A percentile compares a stretch with the other conserved stretches of the same genome.
Evolutionary conservation across 1,140 invertebrate genomes (phyloP).

Genomic region (Tetragnatha versicolor): DNA sequence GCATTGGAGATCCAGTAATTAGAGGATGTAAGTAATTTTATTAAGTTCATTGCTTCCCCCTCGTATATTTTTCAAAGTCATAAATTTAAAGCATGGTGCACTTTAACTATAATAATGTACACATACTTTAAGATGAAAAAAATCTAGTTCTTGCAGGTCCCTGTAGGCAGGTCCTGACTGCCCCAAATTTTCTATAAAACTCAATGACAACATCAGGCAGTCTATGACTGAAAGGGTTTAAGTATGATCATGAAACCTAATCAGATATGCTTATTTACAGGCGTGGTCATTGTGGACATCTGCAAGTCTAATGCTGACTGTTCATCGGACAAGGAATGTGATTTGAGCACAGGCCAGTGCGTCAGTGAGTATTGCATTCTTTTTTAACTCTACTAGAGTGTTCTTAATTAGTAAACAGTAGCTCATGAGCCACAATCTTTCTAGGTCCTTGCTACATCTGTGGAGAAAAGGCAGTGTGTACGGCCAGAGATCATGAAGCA

Average conservation of each 20-base stretch:
- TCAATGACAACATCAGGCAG: too few species aligned
- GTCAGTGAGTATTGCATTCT: slow-evolving; percentile 56
- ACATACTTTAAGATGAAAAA: too few species aligned
- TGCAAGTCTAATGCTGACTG: slow-evolving; percentile 80
- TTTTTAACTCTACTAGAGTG: not conserved
- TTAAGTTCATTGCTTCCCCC: slow-evolving; percentile 3
- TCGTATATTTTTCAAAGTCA: too few species aligned
- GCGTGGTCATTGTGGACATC: slow-evolving; percentile 74
- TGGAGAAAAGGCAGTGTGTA: slow-evolving; percentile 79
- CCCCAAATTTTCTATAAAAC: too few species aligned
- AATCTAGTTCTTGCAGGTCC: too few species aligned
- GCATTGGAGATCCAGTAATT: slow-evolving; percentile 78
- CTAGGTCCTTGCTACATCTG: slow-evolving; percentile 78
- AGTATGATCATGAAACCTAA: not conserved
- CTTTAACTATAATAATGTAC: too few species aligned
- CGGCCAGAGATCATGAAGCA: slow-evolving; percentile 78
- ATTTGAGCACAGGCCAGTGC: slow-evolving; percentile 62
- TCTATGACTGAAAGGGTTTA: too few species aligned
- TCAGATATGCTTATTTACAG: slow-evolving; percentile 57
- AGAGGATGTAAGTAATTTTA: slow-evolving; percentile 67
- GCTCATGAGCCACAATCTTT: not conserved
- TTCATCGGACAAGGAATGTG: slow-evolving; percentile 77
- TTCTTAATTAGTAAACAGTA: not conserved
- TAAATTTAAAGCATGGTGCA: too few species aligned
- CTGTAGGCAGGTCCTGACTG: too few species aligned